phyloP scores from a whole-genome alignment of 2,888 invertebrate species.

The Melieria omissa region DNA sequence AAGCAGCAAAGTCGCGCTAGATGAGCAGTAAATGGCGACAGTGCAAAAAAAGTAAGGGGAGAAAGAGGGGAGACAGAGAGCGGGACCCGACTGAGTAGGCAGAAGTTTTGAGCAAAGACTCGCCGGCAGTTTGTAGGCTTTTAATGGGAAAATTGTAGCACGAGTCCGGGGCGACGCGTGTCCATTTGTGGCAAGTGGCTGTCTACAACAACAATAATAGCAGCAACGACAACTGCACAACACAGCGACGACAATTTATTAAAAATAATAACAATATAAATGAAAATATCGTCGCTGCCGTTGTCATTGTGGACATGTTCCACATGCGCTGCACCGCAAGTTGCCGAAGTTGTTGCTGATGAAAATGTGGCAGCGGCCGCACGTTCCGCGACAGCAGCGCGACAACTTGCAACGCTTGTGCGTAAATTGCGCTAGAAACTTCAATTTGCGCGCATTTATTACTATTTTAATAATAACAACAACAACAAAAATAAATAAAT shows the following conservation, averaged over 20 bases:
- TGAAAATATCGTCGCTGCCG: not conserved
- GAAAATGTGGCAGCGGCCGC: not conserved
- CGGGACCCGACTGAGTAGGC: no score
- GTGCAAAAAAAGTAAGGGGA: no score
- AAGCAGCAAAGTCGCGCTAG: no score
- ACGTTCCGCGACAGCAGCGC: not conserved
- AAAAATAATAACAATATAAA: no score
- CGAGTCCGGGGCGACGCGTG: not conserved
- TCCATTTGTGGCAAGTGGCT: no score
- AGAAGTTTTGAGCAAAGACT: no score
- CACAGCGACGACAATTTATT: no score
- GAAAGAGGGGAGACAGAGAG: no score
- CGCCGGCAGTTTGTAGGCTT: no score
- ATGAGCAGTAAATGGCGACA: no score
- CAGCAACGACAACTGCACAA: no score
- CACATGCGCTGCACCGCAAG: not conserved
- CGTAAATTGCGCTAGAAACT: constrained; percentile 6
- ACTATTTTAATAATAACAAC: not conserved
- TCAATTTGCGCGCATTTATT: not conserved
- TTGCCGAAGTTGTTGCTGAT: not conserved
- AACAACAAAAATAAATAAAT: not conserved
- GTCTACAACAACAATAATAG: no score
- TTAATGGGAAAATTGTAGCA: not conserved
- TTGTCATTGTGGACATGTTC: not conserved
- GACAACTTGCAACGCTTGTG: not conserved